Evolutionary conservation across 2,888 invertebrate genomes (phyloP), one percentile per base, ranked within the genome.

Genomic region (Autographa pulchrina): DNA sequence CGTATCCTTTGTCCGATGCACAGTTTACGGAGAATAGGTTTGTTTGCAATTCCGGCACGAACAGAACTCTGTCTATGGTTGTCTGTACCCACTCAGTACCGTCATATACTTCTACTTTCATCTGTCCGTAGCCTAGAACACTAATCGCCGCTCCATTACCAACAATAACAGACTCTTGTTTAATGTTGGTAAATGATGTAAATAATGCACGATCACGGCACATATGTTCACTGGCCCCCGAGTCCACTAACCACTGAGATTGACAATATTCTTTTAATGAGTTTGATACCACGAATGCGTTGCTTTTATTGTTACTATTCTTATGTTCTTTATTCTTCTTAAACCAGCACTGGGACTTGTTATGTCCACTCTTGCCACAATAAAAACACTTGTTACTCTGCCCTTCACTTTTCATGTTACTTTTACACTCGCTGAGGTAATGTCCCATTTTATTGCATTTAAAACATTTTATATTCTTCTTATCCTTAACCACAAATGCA

Each of bases 1-100:
- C 80, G 67, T 85, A 85, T 16, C 82, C 84, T 67, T 62, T 75
- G 9, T 78, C 77, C 13, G 80, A 20, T 0, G 73, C 82, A 8
- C 75, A 16, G 13, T 72, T 77, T 1, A 83, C 77, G 3, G 85
- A 80, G 8, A 85, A 83, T 2, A 85, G 38, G 20, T 85, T 81
- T 13, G 69, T 78, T 56, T 78, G 73, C 31, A 82, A 61, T 58
- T 80, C 80, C 0, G 83, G 83, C 18, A 86, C 81, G 16, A 59
- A 77, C 8, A 85, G 25, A 0, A 86, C 84, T n/a, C 84, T 81
- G 60, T 43, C 43, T 13, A 43, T 43, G 13, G 13, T 13, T 43
- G 43, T 43, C 0, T 43, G 3, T 3, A 43, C 13, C 43, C 43
- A 43, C 14, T 43, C 43, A 1, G 14, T 14, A 3, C 43, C 43